phyloP scores from a whole-genome alignment of 1,140 invertebrate genomes.

The Epicauta chinensis region DNA sequence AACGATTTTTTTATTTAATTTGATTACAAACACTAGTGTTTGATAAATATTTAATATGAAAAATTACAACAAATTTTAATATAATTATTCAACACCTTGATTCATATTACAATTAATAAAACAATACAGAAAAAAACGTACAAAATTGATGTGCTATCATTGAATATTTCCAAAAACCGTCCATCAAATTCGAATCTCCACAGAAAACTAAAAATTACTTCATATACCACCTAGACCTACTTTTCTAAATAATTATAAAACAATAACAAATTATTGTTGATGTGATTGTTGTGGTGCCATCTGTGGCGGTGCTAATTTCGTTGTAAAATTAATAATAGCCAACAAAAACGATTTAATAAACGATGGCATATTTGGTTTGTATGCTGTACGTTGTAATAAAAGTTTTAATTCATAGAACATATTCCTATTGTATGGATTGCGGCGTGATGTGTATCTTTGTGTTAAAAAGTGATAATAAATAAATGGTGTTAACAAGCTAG shows the following conservation, averaged over 20 bases:
- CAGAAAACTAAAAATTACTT: too few relatives aligned
- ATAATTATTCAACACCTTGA: slow-evolving; percentile 7
- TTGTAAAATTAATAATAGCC: slow-evolving; percentile 52
- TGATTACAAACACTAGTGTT: not conserved
- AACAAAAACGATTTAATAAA: slow-evolving; percentile 50
- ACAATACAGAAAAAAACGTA: too few relatives aligned
- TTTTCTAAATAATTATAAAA: too few relatives aligned
- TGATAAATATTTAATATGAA: slow-evolving; percentile 12
- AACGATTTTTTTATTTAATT: too few relatives aligned
- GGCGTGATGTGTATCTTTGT: slow-evolving; percentile 80
- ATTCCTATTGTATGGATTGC: slow-evolving; percentile 91
- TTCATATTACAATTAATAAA: too few relatives aligned
- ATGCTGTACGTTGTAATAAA: slow-evolving; percentile 53
- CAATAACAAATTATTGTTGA: slow-evolving; percentile 12
- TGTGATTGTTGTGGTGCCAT: slow-evolving; percentile 19
- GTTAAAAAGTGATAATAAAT: slow-evolving; percentile 93
- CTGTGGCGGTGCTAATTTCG: slow-evolving; percentile 56
- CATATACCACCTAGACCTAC: too few relatives aligned
- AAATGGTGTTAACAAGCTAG: slow-evolving; percentile 80
- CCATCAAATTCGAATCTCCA: too few relatives aligned
- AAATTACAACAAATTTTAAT: slow-evolving; percentile 8
- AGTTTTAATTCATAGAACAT: slow-evolving; percentile 75
- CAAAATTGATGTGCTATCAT: too few relatives aligned
- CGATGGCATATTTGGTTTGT: slow-evolving; percentile 55
- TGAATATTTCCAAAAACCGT: too few relatives aligned